These are phyloP conservation scores for Phyllotis vaccarum DNA, from an alignment of 2,797 vertebrate genomes.

Conservation along the genomic window DNA sequence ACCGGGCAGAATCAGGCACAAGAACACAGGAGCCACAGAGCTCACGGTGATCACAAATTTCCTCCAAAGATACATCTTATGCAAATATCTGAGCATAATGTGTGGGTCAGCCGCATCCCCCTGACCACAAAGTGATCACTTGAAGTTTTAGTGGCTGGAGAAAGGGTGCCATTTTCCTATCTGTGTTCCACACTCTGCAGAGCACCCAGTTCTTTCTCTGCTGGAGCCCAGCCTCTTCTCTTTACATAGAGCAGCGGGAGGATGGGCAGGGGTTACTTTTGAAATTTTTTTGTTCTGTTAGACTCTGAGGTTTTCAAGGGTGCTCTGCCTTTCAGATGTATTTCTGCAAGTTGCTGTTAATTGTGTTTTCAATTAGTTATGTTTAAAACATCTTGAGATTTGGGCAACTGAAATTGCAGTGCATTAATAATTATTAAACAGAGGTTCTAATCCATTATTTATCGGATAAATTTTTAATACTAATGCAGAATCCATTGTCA, in stretches of 20 bases:
- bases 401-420: conserved; percentile 81
- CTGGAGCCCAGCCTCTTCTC: not conserved
- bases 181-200: not conserved
- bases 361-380: conserved; percentile 85
- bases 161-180: conserved; percentile 1
- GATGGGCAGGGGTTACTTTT: not conserved
- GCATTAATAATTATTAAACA: conserved; percentile 85
- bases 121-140: conserved; percentile 1
- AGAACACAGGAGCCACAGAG: not conserved
- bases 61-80: not conserved
- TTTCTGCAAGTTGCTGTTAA: conserved; percentile 82
- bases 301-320: conserved; percentile 72
- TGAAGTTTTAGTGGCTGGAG: not conserved
- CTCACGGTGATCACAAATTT: not conserved
- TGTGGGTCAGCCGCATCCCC: not conserved
- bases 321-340: conserved; percentile 81
- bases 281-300: conserved; percentile 48
- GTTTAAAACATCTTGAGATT: conserved; percentile 84
- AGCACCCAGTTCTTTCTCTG: not conserved
- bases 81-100: not conserved
- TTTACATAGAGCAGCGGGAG: accelerated
- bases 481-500: conserved; percentile 85
- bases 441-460: conserved; percentile 85
- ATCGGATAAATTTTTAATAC: conserved; percentile 85
- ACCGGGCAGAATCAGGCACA: not conserved